phyloP scores from a whole-genome alignment of 2,113 vertebrate genomes.

The Cynoglossus semilaevis region DNA sequence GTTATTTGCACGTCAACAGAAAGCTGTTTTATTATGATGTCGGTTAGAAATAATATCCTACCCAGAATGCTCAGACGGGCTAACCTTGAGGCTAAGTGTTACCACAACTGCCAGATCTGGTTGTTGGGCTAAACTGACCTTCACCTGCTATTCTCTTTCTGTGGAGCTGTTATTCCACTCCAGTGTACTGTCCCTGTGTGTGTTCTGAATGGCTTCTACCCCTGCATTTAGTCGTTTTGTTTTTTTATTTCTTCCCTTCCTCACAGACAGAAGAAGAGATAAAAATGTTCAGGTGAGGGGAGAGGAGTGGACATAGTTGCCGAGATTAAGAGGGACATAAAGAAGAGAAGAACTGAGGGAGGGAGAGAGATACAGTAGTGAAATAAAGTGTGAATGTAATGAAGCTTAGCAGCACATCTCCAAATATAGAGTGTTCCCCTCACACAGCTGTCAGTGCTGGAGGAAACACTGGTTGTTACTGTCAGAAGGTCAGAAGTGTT shows the following conservation, averaged over 20 bases:
- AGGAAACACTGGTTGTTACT: slow-evolving; percentile 18
- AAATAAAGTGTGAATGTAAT: slow-evolving; percentile 38
- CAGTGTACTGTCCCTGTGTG: not conserved
- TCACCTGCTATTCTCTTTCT: not conserved
- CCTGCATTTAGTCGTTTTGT: no score
- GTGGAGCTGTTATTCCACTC: not conserved
- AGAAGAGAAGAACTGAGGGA: slow-evolving; percentile 19
- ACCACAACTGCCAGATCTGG: not conserved
- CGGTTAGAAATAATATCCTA: not conserved
- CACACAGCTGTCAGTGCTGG: slow-evolving; percentile 35
- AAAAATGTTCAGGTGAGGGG: slow-evolving; percentile 22
- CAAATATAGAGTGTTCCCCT: slow-evolving; percentile 43
- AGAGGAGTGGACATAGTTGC: slow-evolving; percentile 54
- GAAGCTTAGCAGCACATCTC: slow-evolving; percentile 40
- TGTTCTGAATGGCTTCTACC: slow-evolving; percentile 14
- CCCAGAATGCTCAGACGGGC: not conserved
- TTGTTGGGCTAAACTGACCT: not conserved
- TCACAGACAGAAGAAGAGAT: slow-evolving; percentile 36
- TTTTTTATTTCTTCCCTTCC: not conserved
- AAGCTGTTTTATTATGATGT: not conserved
- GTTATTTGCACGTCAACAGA: no score
- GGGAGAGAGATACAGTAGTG: slow-evolving; percentile 2
- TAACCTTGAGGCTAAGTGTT: no score
- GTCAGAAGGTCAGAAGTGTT: slow-evolving; percentile 15
- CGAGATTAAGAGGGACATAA: slow-evolving; percentile 52